Evolutionary conservation across 2,113 vertebrate genomes (phyloP), one percentile per base, ranked within the genome.

Genomic region (Mormyrus iriodes): DNA sequence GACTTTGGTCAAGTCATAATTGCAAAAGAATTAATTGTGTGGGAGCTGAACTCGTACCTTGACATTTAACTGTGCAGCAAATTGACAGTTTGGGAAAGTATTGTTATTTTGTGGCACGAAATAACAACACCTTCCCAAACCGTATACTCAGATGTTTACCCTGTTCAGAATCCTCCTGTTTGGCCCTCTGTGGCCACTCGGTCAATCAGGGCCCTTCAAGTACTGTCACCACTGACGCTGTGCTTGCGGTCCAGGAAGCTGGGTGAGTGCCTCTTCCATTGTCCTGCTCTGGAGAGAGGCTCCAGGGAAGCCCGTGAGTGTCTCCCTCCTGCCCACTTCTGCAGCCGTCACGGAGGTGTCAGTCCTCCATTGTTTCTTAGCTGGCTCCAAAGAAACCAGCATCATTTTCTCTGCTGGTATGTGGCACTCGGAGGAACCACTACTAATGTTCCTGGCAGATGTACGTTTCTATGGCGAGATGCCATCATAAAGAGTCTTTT

Each of bases 161-260:
- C 69, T 39, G 69, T 76, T 79, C 31, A 39, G 35, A 79, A 8
- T 6, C 73, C 35, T 79, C 15, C 31, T 35, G 69, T 17, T 17
- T 76, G 69, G 31, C 73, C 21, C 35, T 87, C 89, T 91, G 35
- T 42, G 89, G 48, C n/a, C 31, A 35, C n/a, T 44, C 9, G 4
- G 21, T 51, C 76, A 51, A 12, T 44, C 51, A 35, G 27, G 46
- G 88, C 27, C 27, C n/a, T 3, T 49, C 46, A 46, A 61, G 86
- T 17, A 58, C 87, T 88, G 73, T 90, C 73, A 69, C 13, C 31
- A 76, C 27, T 39, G 69, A 31, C 21, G 8, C 31, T 76, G 69
- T 76, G 31, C 35, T 79, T 42, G 31, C 15, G 6, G 35, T 17
- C 42, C 31, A 76, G 69, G 69, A 35, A 76, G 31, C 69, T 15